Conservation (phyloP, 2,888 invertebrate genomes). For the Lasioglossum pauxillum region DNA sequence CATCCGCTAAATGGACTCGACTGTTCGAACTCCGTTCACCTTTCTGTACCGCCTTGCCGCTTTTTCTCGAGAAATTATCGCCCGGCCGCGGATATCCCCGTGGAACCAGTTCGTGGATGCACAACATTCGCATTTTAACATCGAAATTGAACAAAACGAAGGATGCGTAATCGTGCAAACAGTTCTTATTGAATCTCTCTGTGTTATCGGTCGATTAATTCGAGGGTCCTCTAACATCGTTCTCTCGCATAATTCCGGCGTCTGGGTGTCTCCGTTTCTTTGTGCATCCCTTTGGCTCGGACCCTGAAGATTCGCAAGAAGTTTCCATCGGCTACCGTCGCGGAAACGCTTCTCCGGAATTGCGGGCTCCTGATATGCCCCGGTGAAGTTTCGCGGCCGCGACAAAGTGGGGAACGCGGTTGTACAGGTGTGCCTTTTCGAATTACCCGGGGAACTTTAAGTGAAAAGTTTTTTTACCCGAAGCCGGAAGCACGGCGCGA, state of each 20-base stretch:
- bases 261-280: neutral
- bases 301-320: neutral
- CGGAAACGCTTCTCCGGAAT: conserved; percentile 20
- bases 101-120: conserved; percentile 25
- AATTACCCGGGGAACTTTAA: conserved; percentile 50
- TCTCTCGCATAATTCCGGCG: neutral
- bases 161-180: too few species aligned
- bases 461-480: conserved; percentile 44
- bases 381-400: conserved; percentile 17
- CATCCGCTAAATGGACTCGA: conserved; percentile 36
- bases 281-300: neutral
- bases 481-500: neutral
- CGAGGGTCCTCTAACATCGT: neutral
- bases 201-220: conserved; percentile 6
- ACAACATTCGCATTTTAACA: too few species aligned
- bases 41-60: conserved; percentile 39
- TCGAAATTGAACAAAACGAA: too few species aligned
- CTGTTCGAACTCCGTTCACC: conserved; percentile 53
- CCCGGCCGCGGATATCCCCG: conserved; percentile 19
- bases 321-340: neutral
- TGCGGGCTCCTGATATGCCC: conserved; percentile 20
- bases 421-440: conserved; percentile 36
- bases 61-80: conserved; percentile 52
- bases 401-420: conserved; percentile 23
- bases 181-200: neutral